Base-by-base conservation (phyloP, 2,797 vertebrate species). In the Clarias platycephalus region DNA sequence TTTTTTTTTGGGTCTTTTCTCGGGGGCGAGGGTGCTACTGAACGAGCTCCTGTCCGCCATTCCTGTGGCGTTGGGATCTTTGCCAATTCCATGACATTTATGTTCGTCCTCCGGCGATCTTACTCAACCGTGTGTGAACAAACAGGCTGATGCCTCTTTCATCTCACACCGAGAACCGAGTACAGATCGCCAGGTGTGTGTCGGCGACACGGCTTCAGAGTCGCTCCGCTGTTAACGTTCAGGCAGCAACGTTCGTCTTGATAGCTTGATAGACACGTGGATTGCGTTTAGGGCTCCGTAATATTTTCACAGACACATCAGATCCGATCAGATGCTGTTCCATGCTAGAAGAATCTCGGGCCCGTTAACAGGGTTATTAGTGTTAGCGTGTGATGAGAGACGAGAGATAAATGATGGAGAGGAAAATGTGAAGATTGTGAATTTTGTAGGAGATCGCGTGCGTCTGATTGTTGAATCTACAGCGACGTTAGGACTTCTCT, bases 71-170 rank as follows among this genome's bases (percentile, higher is more conserved):
- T 62, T 78, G 88, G 91, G 89, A 87, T 84, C 37, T 66, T 84
- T 91, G 92, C 91, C 93, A 93, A 91, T 86, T 89, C 90, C 90
- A 87, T 87, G 76, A 92, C 88, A 93, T 93, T 94, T 91, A 93
- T 89, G 76, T 90, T 87, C 86, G 83, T 84, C 88, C 91, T 60
- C 63, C 66, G 92, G 93, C 90, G 75, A 24, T 90, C 88, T 91
- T 92, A 90, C 90, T 90, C 91, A 93, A 93, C 88, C 90, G 80
- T 58, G 89, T 88, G 88, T 90, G 91, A 91, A 89, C 91, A 91
- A 92, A 92, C 92, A 92, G 89, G 90, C 88, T 72, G 81, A 85
- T 82, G 82, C 83, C 78, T 88, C 82, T 85, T 80, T 72, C 80
- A 64, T 84, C 80, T 82, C 81, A 62, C 71, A 81, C 58, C 31